Evolutionary conservation across 2,797 vertebrate genomes (phyloP).

Genomic region (Lithobates pipiens): DNA sequence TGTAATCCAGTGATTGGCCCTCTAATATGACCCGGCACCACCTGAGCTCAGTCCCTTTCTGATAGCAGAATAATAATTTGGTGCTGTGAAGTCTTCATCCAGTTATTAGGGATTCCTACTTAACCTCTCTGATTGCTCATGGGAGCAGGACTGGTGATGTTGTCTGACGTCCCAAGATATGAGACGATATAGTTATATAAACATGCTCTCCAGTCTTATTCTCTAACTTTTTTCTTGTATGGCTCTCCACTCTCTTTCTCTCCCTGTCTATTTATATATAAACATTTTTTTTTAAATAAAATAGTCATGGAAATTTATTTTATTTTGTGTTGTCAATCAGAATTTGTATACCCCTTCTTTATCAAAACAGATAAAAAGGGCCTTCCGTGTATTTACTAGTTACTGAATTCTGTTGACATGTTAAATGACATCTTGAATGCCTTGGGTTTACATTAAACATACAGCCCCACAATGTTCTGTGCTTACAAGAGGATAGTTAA

Average conservation of each 20-base stretch:
- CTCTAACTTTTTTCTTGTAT: no score
- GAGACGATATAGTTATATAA: not conserved
- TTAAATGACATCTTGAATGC: not conserved
- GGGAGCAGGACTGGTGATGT: slow-evolving; percentile 54
- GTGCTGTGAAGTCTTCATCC: slow-evolving; percentile 37
- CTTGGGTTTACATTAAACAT: not conserved
- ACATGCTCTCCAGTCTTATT: no score
- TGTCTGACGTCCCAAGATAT: slow-evolving; percentile 62
- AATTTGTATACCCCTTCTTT: not conserved
- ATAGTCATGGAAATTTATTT: no score
- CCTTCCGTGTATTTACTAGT: not conserved
- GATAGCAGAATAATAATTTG: not conserved
- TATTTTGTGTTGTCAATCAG: no score
- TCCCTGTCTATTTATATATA: no score
- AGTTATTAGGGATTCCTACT: slow-evolving; percentile 45
- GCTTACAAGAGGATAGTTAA: not conserved
- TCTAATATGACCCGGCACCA: slow-evolving; percentile 57
- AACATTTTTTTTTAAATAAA: no score
- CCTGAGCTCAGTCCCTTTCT: slow-evolving; percentile 59
- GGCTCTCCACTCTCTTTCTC: no score
- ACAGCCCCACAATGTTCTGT: not conserved
- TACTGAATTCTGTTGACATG: not conserved
- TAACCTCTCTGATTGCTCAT: slow-evolving; percentile 28
- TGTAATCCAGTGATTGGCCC: slow-evolving; percentile 74
- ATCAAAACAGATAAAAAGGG: not conserved